Evolutionary conservation across 2,113 vertebrate genomes (phyloP), one percentile per base, ranked within the genome.

Genomic region (Aphyosemion australe): DNA sequence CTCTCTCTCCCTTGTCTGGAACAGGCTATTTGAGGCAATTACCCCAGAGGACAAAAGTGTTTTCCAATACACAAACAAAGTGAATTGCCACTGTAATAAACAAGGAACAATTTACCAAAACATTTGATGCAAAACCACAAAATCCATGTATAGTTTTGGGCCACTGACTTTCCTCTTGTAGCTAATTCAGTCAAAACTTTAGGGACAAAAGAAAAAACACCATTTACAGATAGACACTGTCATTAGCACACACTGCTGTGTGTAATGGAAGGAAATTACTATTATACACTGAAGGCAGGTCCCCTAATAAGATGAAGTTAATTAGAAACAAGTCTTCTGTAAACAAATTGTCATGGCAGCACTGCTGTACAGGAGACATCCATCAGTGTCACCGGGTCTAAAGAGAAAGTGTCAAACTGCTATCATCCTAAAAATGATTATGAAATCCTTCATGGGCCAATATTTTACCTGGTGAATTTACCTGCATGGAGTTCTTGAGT

Each of bases 21-120:
- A 47, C 71, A 82, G 76, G 68, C 67, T 72, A 76, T 86, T 84
- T 89, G 26, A 76, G 21, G 69, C 74, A 79, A 87, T 86, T 83
- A 83, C 74, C 47, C 54, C 20, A 45, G 31, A 67, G 58, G 34
- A 79, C 60, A 65, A 75, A 76, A 80, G 47, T 64, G 75, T 72
- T 88, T 78, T 82, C 65, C 64, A 77, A 76, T 65, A 80, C 64
- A 72, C 74, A 83, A 82, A 76, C 67, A 82, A 78, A 76, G 59
- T 71, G 60, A 79, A 78, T 69, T 82, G 78, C 56, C 47, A 59
- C 66, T 61, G 65, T 84, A 83, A 73, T 79, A 67, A 80, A 61
- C 62, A 50, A 52, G 61, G 50, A 54, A 65, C 82, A 79, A 85
- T 87, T 84, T 83, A 74, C 72, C 74, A 66, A 87, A 87, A 79